phyloP scores from a whole-genome alignment of 2,113 vertebrate genomes.

The Pyrgilauda ruficollis region DNA sequence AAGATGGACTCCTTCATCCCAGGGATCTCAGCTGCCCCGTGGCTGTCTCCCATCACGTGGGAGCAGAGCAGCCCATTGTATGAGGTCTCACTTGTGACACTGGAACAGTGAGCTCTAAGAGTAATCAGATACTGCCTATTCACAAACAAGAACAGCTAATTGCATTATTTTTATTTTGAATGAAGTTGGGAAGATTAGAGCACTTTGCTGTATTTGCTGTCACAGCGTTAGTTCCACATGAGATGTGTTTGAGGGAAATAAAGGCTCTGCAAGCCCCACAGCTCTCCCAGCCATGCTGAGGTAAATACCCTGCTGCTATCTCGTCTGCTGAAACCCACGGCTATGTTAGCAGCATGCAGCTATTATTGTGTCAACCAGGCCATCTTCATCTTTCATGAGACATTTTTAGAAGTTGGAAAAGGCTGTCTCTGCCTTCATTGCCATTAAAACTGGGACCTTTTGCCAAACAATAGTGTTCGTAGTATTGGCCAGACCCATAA shows the following conservation, averaged over 20 bases:
- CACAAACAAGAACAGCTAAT: not conserved
- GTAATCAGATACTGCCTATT: not conserved
- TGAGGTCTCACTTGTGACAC: not conserved
- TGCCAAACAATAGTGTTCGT: not conserved
- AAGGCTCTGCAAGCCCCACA: slow-evolving; percentile 5
- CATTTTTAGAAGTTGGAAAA: not conserved
- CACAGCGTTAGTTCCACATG: not conserved
- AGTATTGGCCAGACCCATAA: not conserved
- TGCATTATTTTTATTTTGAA: not conserved
- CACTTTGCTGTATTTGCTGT: not conserved
- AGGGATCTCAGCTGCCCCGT: not conserved
- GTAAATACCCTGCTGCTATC: not conserved
- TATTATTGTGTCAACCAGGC: slow-evolving; percentile 8
- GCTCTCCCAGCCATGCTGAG: slow-evolving; percentile 26
- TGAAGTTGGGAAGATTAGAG: not conserved
- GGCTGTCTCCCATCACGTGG: rapidly evolving
- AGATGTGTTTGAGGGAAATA: not conserved
- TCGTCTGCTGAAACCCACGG: not conserved
- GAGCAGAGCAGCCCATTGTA: not conserved
- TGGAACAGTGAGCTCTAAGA: not conserved
- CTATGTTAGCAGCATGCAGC: not conserved
- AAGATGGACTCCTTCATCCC: not conserved
- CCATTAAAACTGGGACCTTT: not conserved
- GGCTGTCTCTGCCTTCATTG: not conserved
- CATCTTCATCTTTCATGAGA: not conserved